These are phyloP conservation scores for Diphyllodes magnificus DNA, from an alignment of 2,113 vertebrate genomes.

Conservation along the genomic window DNA sequence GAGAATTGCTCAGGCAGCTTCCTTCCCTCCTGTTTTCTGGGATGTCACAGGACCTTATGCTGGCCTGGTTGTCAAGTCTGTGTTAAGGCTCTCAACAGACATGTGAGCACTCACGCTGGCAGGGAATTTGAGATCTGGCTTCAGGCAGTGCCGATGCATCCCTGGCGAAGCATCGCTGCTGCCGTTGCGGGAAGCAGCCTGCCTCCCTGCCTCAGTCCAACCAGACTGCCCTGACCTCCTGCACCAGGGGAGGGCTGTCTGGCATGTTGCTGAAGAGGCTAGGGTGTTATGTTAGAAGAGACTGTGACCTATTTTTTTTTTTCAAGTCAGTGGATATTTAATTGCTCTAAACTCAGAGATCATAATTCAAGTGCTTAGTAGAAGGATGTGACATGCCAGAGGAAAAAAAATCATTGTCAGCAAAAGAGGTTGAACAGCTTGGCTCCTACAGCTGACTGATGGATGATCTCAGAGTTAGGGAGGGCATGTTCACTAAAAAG, in stretches of 20 bases:
- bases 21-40: not conserved
- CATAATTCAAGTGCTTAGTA: not conserved
- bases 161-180: accelerated
- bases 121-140: not conserved
- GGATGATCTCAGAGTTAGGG: not conserved
- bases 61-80: not conserved
- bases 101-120: not conserved
- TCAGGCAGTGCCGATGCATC: accelerated
- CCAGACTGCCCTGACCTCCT: not conserved
- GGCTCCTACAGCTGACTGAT: not conserved
- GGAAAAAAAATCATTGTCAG: not conserved
- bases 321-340: not conserved
- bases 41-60: not conserved
- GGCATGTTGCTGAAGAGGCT: not conserved
- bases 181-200: accelerated
- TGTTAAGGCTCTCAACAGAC: not conserved
- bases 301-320: not conserved
- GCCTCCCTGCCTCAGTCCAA: not conserved
- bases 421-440: not conserved
- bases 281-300: not conserved
- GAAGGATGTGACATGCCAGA: not conserved
- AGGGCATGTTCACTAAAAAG: not conserved
- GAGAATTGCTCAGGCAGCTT: not conserved
- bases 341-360: not conserved
- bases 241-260: not conserved